These are phyloP conservation scores for Brachionus paranguensis DNA, from an alignment of 1,140 invertebrate species.

Conservation along the genomic window DNA sequence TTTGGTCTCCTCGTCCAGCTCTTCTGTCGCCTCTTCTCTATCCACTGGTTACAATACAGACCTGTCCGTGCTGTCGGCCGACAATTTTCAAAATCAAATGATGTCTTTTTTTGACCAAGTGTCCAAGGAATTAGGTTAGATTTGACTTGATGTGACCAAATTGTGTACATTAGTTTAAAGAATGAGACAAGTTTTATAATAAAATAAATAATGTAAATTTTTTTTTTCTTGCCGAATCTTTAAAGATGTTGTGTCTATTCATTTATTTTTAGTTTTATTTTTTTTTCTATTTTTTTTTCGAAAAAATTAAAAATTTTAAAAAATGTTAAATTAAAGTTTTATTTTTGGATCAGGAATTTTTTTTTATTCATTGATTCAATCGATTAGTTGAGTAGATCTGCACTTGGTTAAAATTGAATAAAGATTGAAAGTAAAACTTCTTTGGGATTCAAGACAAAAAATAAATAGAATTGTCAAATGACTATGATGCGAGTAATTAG, in stretches of 20 bases:
- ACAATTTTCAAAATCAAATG: constrained; percentile 19
- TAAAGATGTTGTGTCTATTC: neutral
- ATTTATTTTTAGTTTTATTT: neutral
- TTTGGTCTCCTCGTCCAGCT: neutral
- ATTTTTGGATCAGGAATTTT: no score
- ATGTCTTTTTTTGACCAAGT: neutral
- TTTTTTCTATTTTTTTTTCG: neutral
- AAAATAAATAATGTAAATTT: neutral
- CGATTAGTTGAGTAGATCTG: no score
- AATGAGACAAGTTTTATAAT: neutral
- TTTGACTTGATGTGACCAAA: neutral
- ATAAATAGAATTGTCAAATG: no score
- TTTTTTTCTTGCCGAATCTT: neutral
- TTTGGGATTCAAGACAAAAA: no score
- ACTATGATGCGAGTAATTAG: no score
- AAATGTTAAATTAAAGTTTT: no score
- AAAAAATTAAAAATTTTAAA: neutral
- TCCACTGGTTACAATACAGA: neutral
- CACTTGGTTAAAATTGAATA: no score
- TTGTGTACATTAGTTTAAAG: neutral
- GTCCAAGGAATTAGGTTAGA: neutral
- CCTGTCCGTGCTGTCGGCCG: neutral
- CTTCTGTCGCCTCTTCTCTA: neutral
- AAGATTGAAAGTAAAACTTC: no score
- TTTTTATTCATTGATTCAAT: no score